Base-by-base conservation (phyloP, 2,113 vertebrate species). In the Trichechus manatus region DNA sequence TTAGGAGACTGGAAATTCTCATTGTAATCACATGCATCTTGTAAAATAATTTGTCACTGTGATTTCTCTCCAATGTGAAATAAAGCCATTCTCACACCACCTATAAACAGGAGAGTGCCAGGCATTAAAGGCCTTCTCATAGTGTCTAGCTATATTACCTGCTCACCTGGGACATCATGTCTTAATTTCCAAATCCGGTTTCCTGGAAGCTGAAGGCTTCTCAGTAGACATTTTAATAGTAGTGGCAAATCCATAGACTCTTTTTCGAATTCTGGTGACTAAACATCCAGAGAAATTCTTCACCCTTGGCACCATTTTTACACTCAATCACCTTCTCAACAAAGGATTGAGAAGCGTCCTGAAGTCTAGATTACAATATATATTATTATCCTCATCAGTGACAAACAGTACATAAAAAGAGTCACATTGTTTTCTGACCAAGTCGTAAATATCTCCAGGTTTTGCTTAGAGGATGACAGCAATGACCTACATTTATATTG, bases 31-130 rank as follows among this genome's bases (percentile, higher is more conserved):
- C 27, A 9, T 72, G 33, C 6, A 11, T 27, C 64, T 88, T 53
- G 8, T 74, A 88, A 95, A 93, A 92, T 61, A 80, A 42, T 92
- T 15, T 87, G 44, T 91, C 63, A 87, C 84, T 91, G 75, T 81
- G 83, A 87, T 95, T 93, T 93, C 89, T 96, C 78, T 89, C 81
- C 44, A 56, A 42, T 74, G 64, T 95, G 53, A 85, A 92, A 79
- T 70, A 63, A 75, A 92, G 44, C 61, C 78, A 53, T 75, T 82
- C 68, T 25, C 29, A 75, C 6, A 47, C 6, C 27, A 6, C 25
- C 64, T 72, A 66, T 81, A 64, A 91, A 68, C 6, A 85, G 27
- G 25, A 78, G 6, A 68, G 23, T 53, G 36, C 33, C 14, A 61
- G 44, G 70, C 89, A 96, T 80, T 27, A 59, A 75, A 92, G 36